Evolutionary conservation across 2,797 vertebrate species (phyloP), one percentile per base, ranked within the genome.

Genomic region (Nyctibius grandis): DNA sequence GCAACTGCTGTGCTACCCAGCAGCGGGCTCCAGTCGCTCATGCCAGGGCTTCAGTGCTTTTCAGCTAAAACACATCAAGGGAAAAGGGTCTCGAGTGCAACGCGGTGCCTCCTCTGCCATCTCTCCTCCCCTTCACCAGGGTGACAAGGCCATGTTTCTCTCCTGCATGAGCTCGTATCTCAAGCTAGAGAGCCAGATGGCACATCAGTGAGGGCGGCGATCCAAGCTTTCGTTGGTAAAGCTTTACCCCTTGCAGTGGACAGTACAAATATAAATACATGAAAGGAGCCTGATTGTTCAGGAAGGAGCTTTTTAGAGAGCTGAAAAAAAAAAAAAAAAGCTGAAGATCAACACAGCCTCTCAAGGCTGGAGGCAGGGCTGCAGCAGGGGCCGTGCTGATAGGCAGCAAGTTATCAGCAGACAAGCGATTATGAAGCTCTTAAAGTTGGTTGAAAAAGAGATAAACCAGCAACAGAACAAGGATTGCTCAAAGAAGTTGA

Each of bases 131-230:
- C 57, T 85, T 80, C 54, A 22, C n/a, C 22, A 38, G 40, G 72
- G 83, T 80, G 87, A 91, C 80, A 91, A 57, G 93, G 84, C 95
- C 85, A 47, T 3, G 4, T 42, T 91, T 88, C 90, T 89, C 76
- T 91, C 74, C 84, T 59, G 69, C 90, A 80, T 96, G 75, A 74
- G 92, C 75, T 96, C 91, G 80, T 93, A 88, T 73, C 89, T 96
- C 94, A 60, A 85, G 95, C 91, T 93, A 94, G 95, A 91, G 95
- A 88, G 90, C 97, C 97, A 98, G 97, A 97, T 97, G 97, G 97
- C 67, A 85, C 90, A 90, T 12, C 31, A 84, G 73, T 18, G 89
- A 96, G 94, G 98, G 97, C 92, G 3, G 95, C 4, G 0, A 88
- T 95, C 97, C 97, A 98, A 97, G 96, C 86, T 77, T 94, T 61